phyloP scores from a whole-genome alignment of 2,888 invertebrate genomes.

The Drosophila paranaensis region DNA sequence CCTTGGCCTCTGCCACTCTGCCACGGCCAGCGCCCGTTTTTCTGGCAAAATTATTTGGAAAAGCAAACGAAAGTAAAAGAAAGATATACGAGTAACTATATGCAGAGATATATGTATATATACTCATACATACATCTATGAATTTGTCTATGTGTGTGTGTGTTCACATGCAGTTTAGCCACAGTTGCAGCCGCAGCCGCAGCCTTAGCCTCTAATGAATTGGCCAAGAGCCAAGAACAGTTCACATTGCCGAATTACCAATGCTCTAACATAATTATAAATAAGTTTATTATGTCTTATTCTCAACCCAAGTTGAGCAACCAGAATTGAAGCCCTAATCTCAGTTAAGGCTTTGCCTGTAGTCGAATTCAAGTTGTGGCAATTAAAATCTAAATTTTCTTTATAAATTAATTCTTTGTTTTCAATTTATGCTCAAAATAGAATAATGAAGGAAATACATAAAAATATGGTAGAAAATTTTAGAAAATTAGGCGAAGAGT shows the following conservation, averaged over 20 bases:
- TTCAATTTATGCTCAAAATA: too few relatives aligned
- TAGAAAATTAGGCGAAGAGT: too few relatives aligned
- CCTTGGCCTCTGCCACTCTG: constrained; percentile 36
- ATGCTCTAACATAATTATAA: constrained; percentile 3
- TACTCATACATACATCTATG: neutral
- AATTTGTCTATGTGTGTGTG: neutral
- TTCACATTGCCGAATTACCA: neutral
- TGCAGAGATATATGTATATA: constrained; percentile 7
- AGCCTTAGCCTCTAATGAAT: constrained; percentile 70
- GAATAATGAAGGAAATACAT: too few relatives aligned
- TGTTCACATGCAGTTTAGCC: constrained; percentile 28
- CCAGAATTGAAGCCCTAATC: too few relatives aligned
- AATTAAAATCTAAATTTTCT: too few relatives aligned
- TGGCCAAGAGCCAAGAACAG: constrained; percentile 42
- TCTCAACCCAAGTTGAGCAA: too few relatives aligned
- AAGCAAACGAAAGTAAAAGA: constrained; percentile 74
- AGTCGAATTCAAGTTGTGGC: too few relatives aligned
- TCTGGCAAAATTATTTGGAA: constrained; percentile 74
- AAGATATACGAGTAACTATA: constrained; percentile 35
- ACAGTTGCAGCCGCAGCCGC: constrained; percentile 15
- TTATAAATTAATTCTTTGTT: too few relatives aligned
- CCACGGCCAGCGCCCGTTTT: constrained; percentile 37
- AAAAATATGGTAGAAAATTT: too few relatives aligned
- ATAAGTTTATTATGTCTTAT: neutral
- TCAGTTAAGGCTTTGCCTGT: too few relatives aligned